Base-by-base conservation (phyloP, 1,140 invertebrate species). In the Steinernema feltiae region DNA sequence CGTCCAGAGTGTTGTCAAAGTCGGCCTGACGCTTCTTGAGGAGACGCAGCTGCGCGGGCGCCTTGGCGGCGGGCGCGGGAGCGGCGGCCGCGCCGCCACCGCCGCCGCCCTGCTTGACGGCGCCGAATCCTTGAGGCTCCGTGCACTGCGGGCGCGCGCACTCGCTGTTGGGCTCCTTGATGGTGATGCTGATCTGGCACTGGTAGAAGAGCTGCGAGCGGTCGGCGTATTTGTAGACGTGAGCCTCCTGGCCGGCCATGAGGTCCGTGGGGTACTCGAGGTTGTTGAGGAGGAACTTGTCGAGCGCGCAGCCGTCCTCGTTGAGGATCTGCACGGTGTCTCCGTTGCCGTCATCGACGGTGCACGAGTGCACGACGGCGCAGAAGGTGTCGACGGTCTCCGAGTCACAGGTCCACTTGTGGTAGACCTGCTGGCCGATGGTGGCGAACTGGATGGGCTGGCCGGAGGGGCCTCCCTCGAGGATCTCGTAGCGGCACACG, bases 371-470 rank as follows among this genome's bases (percentile, higher is more conserved):
- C 32, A 85, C 84, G 41, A 86, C 81, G 32, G 81, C 80, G 74
- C 84, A 85, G 84, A 86, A 85, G 29, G 85, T 85, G 76, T 85
- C 84, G 31, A 78, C 75, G 48, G 84, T 85, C 76, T 85, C 84
- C 29, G 84, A 84, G 78, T 86, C 85, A 70, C 84, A 85, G 27
- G 85, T 86, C 85, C 85, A 85, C 76, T 86, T 85, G 80, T 85
- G 84, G 71, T 85, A 85, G 71, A 85, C 84, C 75, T 85, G 84
- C 74, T 86, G 85, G 32, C 84, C 84, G 71, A 85, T 86, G 70
- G 83, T 86, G 46, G 84, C 85, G 32, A 84, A 85, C 72, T 86
- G 82, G 73, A 85, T 81, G 31, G 84, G 83, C 73, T 86, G 82
- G 70, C 84, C 84, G 30, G 80, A 75, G 41, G 84, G 85, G 30